These are phyloP conservation scores for Pasiphila rectangulata DNA, from an alignment of 2,888 invertebrate genomes.

Conservation along the genomic window DNA sequence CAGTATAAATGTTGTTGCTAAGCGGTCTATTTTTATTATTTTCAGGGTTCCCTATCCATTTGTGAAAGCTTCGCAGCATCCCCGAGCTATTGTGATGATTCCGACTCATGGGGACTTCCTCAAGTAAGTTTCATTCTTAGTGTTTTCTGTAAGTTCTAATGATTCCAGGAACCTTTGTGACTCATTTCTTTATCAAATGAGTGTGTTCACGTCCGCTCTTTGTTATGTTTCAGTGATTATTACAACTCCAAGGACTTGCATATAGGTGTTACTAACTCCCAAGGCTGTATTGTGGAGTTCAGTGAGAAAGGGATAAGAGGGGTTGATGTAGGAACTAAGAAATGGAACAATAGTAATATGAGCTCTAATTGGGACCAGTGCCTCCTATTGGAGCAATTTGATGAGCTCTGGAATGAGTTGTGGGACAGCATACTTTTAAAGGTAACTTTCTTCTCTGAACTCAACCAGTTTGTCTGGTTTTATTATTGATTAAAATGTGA, in stretches of 20 bases:
- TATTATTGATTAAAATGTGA: neutral
- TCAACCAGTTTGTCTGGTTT: slow-evolving; percentile 14
- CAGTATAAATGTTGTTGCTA: slow-evolving; percentile 50
- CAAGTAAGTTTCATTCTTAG: slow-evolving; percentile 79
- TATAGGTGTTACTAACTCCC: slow-evolving; percentile 93
- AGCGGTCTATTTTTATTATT: slow-evolving; percentile 52
- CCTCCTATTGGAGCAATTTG: slow-evolving; percentile 84
- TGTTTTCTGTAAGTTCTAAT: slow-evolving; percentile 27
- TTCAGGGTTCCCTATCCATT: slow-evolving; percentile 92
- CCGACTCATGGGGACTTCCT: slow-evolving; percentile 94
- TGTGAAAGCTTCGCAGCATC: slow-evolving; percentile 88
- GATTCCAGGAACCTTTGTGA: slow-evolving; percentile 14
- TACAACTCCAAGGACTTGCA: slow-evolving; percentile 91
- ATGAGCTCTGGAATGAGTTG: slow-evolving; percentile 86
- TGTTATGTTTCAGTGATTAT: slow-evolving; percentile 83
- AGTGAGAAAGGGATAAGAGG: slow-evolving; percentile 87
- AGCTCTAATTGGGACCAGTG: slow-evolving; percentile 86
- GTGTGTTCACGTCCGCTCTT: slow-evolving; percentile 16
- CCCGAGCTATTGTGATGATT: slow-evolving; percentile 91
- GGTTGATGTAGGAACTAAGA: slow-evolving; percentile 80
- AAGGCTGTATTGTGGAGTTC: slow-evolving; percentile 90
- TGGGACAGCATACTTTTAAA: slow-evolving; percentile 86
- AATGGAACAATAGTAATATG: slow-evolving; percentile 80
- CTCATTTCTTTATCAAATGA: slow-evolving; percentile 23
- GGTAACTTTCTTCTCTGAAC: slow-evolving; percentile 57